Evolutionary conservation across 2,888 invertebrate genomes (phyloP).

Genomic region (Disparrhopalites patrizii): DNA sequence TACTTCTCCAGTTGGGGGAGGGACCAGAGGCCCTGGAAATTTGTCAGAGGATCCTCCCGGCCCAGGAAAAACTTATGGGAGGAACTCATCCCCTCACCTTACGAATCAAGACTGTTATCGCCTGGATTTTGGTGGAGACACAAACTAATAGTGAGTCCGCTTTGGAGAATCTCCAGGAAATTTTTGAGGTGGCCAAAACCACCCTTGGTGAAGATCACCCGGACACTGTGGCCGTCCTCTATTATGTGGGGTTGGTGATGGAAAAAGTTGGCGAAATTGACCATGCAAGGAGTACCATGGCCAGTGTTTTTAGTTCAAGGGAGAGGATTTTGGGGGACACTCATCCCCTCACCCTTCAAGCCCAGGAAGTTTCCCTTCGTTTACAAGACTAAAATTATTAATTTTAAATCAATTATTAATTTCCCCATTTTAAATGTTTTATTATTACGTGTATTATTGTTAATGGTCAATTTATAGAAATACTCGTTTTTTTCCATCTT

Average conservation of each 20-base stretch:
- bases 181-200: neutral
- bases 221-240: neutral
- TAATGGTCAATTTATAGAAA: too few relatives aligned
- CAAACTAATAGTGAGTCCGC: too few relatives aligned
- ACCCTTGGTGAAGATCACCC: neutral
- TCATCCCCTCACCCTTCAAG: neutral
- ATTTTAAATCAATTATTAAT: too few relatives aligned
- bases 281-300: neutral
- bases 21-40: neutral
- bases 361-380: neutral
- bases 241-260: neutral
- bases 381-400: neutral
- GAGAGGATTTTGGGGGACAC: neutral
- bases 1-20: neutral
- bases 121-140: neutral
- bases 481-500: too few relatives aligned
- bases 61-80: neutral
- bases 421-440: too few relatives aligned
- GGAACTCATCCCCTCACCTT: neutral
- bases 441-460: too few relatives aligned
- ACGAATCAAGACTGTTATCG: neutral
- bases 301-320: neutral
- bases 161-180: neutral
- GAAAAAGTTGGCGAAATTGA: neutral
- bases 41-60: neutral